These are phyloP conservation scores for Timema podura DNA, from an alignment of 2,888 invertebrate species.

Conservation along the genomic window DNA sequence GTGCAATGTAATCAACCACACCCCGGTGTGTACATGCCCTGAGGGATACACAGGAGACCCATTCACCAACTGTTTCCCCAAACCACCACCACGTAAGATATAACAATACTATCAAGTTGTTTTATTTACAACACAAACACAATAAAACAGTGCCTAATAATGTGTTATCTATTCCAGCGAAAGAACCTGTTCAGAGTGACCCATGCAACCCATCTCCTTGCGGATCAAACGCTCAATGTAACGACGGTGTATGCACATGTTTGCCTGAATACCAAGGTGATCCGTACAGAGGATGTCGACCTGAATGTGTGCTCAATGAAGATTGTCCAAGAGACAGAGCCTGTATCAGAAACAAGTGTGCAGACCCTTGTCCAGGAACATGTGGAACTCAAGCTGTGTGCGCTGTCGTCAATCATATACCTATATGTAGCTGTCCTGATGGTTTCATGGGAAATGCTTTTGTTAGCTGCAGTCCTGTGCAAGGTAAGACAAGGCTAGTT, in stretches of 20 bases:
- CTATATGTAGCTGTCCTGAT: conserved; percentile 39
- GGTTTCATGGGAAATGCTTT: conserved; percentile 69
- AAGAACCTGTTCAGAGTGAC: conserved; percentile 32
- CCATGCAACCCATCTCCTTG: conserved; percentile 49
- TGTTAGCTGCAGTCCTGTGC: conserved; percentile 54
- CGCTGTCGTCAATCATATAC: conserved; percentile 39
- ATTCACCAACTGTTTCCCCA: conserved; percentile 39
- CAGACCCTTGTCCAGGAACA: conserved; percentile 58
- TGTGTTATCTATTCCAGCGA: conserved; percentile 28
- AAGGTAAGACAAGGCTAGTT: conserved; percentile 47
- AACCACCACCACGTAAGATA: conserved; percentile 49
- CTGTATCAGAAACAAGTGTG: conserved; percentile 54
- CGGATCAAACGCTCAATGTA: conserved; percentile 57
- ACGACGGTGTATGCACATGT: conserved; percentile 59
- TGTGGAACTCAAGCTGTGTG: conserved; percentile 57
- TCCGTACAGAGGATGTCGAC: conserved; percentile 59
- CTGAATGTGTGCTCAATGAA: conserved; percentile 53
- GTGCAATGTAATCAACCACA: conserved; percentile 41
- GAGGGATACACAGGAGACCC: conserved; percentile 49
- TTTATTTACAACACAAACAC: too few species aligned
- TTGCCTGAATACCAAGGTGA: conserved; percentile 57
- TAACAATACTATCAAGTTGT: neutral
- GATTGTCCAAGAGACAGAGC: conserved; percentile 56
- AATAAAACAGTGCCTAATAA: neutral
- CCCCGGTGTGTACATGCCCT: conserved; percentile 48